Base-by-base conservation (phyloP, 2,113 vertebrate genomes). In the Lamprotornis superbus region DNA sequence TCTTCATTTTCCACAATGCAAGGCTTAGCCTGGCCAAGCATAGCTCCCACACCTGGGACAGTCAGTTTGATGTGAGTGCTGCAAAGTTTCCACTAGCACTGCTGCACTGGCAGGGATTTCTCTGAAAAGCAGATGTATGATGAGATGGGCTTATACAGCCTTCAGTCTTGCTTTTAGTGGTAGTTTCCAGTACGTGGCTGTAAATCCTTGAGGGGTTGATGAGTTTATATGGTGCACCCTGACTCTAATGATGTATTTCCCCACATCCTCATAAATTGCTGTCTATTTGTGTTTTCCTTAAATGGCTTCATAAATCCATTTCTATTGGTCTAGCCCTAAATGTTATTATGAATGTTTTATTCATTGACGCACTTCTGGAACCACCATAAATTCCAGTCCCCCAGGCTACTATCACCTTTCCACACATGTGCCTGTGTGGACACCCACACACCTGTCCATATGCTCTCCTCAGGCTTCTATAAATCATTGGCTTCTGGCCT, bases 261-360 rank as follows among this genome's bases (percentile, higher is more conserved):
- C 57, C 67, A 67, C 31, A 61, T 91, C 83, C 85, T 77, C 92
- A 91, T 97, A 97, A 96, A 97, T 96, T 90, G 59, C 56, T 78
- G 56, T 88, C 82, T 87, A 65, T 96, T 89, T 92, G 61, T 87
- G 65, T 89, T 94, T 96, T 83, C 76, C 75, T 91, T 92, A 88
- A 96, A 91, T 81, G 68, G 53, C 59, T 95, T 94, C 91, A 93
- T 97, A 95, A 95, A 97, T 88, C 93, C 68, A 67, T 96, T 83
- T 89, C 53, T 94, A 94, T 91, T 57, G 68, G 65, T 71, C 74
- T 91, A 81, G 50, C 67, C 70, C 63, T 92, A 83, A 96, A 97
- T 83, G 89, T 87, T 79, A 93, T 94, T 87, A 89, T 73, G 60
- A 88, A 68, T 31, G 0, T 85, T 93, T 94, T 94, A 96, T 90